Evolutionary conservation across 2,888 invertebrate species (phyloP).

Genomic region (Neoascia interrupta): DNA sequence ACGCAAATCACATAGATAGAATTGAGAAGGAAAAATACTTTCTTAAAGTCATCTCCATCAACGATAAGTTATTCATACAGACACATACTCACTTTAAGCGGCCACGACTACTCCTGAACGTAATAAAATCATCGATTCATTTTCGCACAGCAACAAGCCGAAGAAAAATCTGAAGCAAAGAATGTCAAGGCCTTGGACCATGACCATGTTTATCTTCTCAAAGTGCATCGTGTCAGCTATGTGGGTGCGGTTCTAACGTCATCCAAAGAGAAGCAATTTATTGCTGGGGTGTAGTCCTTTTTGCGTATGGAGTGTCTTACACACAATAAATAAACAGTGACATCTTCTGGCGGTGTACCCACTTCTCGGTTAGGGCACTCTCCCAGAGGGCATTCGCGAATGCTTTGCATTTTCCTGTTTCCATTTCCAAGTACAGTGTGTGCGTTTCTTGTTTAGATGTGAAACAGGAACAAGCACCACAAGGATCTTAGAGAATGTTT

Average conservation of each 20-base stretch:
- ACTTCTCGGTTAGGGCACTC: constrained; percentile 15
- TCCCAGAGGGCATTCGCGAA: constrained; percentile 45
- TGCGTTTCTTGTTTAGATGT: too few species aligned
- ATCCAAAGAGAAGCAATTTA: constrained; percentile 54
- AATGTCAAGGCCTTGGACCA: constrained; percentile 50
- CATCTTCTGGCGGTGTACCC: constrained; percentile 33
- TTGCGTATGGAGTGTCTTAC: constrained; percentile 19
- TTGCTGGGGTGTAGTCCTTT: constrained; percentile 43
- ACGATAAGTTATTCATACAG: too few species aligned
- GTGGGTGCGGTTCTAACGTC: constrained; percentile 22
- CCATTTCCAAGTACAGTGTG: not conserved
- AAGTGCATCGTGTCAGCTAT: constrained; percentile 55
- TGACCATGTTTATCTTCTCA: constrained; percentile 10
- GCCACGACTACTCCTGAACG: constrained; percentile 38
- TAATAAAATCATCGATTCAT: constrained; percentile 39
- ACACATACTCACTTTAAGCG: too few species aligned
- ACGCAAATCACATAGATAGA: too few species aligned
- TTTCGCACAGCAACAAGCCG: constrained; percentile 2
- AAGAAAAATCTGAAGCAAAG: not conserved
- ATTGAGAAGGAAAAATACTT: too few species aligned
- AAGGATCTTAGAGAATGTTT: constrained; percentile 43
- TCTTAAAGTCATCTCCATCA: too few species aligned
- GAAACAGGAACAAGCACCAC: not conserved
- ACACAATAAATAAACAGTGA: constrained; percentile 64
- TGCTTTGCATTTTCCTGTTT: constrained; percentile 24